These are phyloP conservation scores for Macrotus californicus DNA, from an alignment of 2,113 vertebrate species.

Conservation along the genomic window DNA sequence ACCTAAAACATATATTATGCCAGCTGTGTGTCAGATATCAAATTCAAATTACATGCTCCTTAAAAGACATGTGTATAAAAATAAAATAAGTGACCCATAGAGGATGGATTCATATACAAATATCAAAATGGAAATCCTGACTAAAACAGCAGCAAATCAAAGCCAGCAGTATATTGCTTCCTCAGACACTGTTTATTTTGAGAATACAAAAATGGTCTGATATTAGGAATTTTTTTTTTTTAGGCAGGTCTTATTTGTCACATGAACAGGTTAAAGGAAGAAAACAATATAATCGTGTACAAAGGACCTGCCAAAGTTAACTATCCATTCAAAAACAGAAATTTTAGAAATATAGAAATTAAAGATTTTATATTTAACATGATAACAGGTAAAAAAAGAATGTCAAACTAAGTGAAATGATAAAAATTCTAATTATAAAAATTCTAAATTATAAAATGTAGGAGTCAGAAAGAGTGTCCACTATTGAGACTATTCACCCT, in stretches of 20 bases:
- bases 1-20: neutral
- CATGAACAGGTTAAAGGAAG: neutral
- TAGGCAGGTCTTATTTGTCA: neutral
- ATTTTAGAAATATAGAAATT: neutral
- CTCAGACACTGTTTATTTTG: neutral
- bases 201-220: conserved; percentile 5
- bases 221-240: neutral
- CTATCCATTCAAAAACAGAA: neutral
- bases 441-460: neutral
- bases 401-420: neutral
- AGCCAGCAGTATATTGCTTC: neutral
- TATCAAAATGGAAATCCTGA: conserved; percentile 11
- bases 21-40: neutral
- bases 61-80: neutral
- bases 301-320: neutral
- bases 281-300: neutral
- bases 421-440: too few species aligned
- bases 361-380: neutral
- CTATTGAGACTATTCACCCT: neutral
- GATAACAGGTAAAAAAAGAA: neutral
- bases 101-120: neutral
- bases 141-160: neutral
- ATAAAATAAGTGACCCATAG: neutral
- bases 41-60: neutral
- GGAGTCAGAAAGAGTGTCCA: neutral